A percentile compares a stretch with the other conserved stretches of the same genome.
Evolutionary conservation across 2,797 vertebrate genomes (phyloP).

Genomic region (Morelia viridis): DNA sequence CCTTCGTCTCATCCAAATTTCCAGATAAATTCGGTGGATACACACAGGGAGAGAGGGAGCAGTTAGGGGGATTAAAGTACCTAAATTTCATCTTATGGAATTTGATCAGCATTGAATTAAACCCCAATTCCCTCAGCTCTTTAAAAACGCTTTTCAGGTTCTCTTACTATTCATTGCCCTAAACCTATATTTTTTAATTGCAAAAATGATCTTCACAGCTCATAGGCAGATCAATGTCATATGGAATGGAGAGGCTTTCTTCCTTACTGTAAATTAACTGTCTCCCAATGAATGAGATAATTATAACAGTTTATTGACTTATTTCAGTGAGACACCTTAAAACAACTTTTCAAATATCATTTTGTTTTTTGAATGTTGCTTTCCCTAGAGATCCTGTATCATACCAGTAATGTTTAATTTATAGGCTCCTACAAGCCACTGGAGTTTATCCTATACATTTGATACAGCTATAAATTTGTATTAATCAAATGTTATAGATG

Average conservation of each 20-base stretch:
- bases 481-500: not conserved
- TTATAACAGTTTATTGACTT: not conserved
- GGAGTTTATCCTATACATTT: not conserved
- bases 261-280: conserved; percentile 18
- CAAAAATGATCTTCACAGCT: conserved; percentile 2
- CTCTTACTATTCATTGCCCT: not conserved
- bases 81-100: not conserved
- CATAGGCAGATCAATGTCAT: accelerated
- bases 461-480: not conserved
- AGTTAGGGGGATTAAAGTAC: not conserved
- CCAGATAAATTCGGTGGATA: not conserved
- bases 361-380: not conserved
- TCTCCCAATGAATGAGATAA: not conserved
- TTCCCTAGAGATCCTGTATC: not conserved
- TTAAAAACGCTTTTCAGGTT: not conserved
- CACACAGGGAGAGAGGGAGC: not conserved
- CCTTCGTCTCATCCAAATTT: not conserved
- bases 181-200: not conserved
- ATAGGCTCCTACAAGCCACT: not conserved
- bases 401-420: not conserved
- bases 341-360: conserved; percentile 9
- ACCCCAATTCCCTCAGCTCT: not conserved
- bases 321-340: conserved; percentile 23
- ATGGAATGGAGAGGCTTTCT: conserved; percentile 1
- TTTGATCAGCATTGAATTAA: not conserved